These are phyloP conservation scores for Phaetusa simplex DNA, from an alignment of 2,113 vertebrate genomes.

Conservation along the genomic window DNA sequence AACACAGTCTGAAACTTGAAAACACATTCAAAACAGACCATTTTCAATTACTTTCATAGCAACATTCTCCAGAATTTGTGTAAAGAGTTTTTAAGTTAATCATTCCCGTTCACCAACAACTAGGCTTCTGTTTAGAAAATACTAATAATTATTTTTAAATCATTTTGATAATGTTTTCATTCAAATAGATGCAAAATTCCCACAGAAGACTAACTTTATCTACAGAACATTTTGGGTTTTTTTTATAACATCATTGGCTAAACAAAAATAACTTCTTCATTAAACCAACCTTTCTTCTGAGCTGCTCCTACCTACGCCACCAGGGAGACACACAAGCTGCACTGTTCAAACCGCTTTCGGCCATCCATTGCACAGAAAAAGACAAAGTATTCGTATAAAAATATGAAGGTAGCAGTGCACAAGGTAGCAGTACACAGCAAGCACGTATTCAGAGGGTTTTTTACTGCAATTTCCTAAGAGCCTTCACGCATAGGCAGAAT, in stretches of 20 bases:
- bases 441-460: background rate
- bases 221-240: background rate
- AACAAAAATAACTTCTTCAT: background rate
- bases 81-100: background rate
- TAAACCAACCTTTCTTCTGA: background rate
- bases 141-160: background rate
- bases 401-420: background rate
- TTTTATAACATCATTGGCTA: background rate
- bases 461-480: background rate
- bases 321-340: background rate
- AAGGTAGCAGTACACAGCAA: background rate
- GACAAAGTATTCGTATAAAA: accelerated
- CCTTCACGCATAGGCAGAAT: background rate
- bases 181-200: background rate
- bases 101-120: background rate
- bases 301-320: background rate
- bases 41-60: background rate
- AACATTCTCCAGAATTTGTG: background rate
- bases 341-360: accelerated
- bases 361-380: background rate
- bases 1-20: background rate
- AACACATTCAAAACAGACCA: background rate
- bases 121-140: background rate
- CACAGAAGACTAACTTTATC: background rate
- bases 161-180: background rate